phyloP scores from a whole-genome alignment of 1,140 invertebrate genomes.

The Teleopsis dalmanni region DNA sequence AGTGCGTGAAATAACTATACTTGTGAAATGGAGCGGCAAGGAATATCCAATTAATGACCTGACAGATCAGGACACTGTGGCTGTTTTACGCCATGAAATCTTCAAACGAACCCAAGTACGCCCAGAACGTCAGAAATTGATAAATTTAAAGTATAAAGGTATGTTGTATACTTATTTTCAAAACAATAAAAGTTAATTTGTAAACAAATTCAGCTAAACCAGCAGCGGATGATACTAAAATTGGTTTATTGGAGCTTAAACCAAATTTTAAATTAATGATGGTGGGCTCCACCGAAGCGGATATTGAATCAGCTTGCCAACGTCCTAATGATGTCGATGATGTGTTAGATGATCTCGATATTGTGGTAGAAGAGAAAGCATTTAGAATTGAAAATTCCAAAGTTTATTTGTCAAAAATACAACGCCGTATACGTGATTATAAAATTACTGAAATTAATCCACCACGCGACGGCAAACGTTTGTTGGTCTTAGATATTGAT shows the following conservation, averaged over 20 bases:
- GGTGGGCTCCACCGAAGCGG: slow-evolving; percentile 91
- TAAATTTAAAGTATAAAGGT: slow-evolving; percentile 91
- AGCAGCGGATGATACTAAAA: slow-evolving; percentile 63
- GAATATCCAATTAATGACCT: slow-evolving; percentile 44
- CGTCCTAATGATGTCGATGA: slow-evolving; percentile 74
- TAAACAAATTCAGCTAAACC: slow-evolving; percentile 70
- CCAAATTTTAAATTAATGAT: slow-evolving; percentile 92
- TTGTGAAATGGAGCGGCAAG: slow-evolving; percentile 82
- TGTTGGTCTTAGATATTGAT: slow-evolving; percentile 93
- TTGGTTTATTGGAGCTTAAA: slow-evolving; percentile 68
- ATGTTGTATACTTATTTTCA: slow-evolving; percentile 16
- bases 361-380: slow-evolving; percentile 67
- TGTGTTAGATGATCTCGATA: slow-evolving; percentile 80
- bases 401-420: slow-evolving; percentile 69
- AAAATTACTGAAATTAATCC: slow-evolving; percentile 76
- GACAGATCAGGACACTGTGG: slow-evolving; percentile 66
- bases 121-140: slow-evolving; percentile 83
- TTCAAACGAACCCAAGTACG: slow-evolving; percentile 44
- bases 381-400: slow-evolving; percentile 38
- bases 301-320: slow-evolving; percentile 72
- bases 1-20: slow-evolving; percentile 48
- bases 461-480: slow-evolving; percentile 74
- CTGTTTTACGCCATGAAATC: slow-evolving; percentile 60
- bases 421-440: slow-evolving; percentile 78
- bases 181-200: slow-evolving; percentile 13